These are phyloP conservation scores for Nineta flava DNA, from an alignment of 2,888 invertebrate genomes.

Conservation along the genomic window DNA sequence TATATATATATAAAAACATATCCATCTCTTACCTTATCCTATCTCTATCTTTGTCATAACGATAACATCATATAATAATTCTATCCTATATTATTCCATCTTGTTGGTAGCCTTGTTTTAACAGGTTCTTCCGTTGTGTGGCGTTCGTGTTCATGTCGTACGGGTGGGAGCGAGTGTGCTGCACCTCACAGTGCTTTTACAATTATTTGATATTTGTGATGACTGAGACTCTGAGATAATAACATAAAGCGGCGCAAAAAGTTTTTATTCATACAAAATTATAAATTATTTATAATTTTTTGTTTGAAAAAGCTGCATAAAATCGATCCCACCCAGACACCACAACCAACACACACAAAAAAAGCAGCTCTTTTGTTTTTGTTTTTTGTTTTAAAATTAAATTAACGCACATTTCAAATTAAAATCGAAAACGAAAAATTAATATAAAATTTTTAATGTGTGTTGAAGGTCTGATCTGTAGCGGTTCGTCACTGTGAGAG, in stretches of 20 bases:
- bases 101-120: not conserved
- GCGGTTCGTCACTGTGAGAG: slow-evolving; percentile 17
- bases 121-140: slow-evolving; percentile 1
- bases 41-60: no score
- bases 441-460: slow-evolving; percentile 33
- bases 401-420: not conserved
- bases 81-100: no score
- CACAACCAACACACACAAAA: slow-evolving; percentile 6
- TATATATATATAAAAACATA: no score
- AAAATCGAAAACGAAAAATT: slow-evolving; percentile 3
- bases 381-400: not conserved
- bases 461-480: slow-evolving; percentile 38
- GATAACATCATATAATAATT: no score
- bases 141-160: slow-evolving; percentile 17
- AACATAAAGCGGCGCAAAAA: no score
- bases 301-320: no score
- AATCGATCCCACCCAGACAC: slow-evolving; percentile 4
- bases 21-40: no score
- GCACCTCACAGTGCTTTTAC: slow-evolving; percentile 26
- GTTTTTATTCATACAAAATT: no score
- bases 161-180: slow-evolving; percentile 25
- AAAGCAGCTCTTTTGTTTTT: slow-evolving; percentile 8
- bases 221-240: no score
- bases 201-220: slow-evolving; percentile 13
- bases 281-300: no score